Evolutionary conservation across 2,888 invertebrate genomes (phyloP).

Genomic region (Thalpophila matura): DNA sequence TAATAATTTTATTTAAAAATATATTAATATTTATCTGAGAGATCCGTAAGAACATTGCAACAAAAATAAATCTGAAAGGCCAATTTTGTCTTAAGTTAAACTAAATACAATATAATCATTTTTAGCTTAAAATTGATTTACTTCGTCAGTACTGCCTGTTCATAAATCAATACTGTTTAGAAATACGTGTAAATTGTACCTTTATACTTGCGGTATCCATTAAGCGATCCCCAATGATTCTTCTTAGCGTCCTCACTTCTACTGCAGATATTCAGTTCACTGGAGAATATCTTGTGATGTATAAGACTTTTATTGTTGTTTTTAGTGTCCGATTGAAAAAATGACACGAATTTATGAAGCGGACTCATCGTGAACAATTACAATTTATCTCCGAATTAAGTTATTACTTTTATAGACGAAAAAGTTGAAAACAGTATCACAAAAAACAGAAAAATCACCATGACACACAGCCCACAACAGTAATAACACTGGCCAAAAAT

Average conservation of each 20-base stretch:
- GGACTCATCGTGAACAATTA: constrained; percentile 87
- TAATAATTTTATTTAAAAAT: too few species aligned
- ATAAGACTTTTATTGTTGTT: constrained; percentile 82
- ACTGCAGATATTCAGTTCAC: constrained; percentile 89
- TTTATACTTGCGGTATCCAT: constrained; percentile 85
- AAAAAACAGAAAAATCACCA: constrained; percentile 41
- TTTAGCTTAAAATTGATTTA: constrained; percentile 6
- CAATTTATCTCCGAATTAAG: constrained; percentile 15
- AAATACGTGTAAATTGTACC: constrained; percentile 68
- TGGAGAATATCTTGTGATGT: constrained; percentile 90
- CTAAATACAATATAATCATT: not conserved
- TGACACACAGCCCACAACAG: constrained; percentile 42
- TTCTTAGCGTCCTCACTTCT: constrained; percentile 85
- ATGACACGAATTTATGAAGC: constrained; percentile 91
- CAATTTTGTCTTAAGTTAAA: not conserved
- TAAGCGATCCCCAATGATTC: constrained; percentile 89
- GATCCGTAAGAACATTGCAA: not conserved
- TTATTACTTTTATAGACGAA: not conserved
- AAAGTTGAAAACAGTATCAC: constrained; percentile 26
- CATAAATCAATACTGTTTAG: not conserved
- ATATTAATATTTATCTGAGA: too few species aligned
- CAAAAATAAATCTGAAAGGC: constrained; percentile 8
- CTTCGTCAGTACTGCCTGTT: not conserved
- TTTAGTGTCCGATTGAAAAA: constrained; percentile 91
- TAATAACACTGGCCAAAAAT: constrained; percentile 41